Conservation (phyloP, 2,888 invertebrate species). For the Cancer borealis region DNA sequence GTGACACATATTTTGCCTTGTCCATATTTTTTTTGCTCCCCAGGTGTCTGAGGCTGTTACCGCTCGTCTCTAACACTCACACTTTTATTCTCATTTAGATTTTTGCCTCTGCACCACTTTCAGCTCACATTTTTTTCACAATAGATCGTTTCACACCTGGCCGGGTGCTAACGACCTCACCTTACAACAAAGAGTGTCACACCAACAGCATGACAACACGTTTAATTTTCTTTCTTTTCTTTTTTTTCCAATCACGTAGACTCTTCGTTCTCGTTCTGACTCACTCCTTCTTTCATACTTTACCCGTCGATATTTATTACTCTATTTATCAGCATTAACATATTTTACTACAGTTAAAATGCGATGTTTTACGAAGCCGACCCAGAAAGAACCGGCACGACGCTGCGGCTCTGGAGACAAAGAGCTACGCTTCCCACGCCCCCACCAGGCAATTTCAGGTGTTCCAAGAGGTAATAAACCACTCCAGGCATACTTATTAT, state of each 20-base stretch:
- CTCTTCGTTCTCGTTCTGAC: neutral
- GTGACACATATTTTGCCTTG: neutral
- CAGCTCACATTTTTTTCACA: neutral
- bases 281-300: neutral
- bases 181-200: slow-evolving; percentile 5
- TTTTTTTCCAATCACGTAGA: neutral
- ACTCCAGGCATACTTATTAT: neutral
- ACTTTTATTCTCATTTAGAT: neutral
- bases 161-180: slow-evolving; percentile 28
- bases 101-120: neutral
- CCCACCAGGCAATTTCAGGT: slow-evolving; percentile 7
- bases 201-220: neutral
- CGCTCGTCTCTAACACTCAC: slow-evolving; percentile 5
- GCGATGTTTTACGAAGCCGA: neutral
- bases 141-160: slow-evolving; percentile 43
- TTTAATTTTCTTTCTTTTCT: neutral
- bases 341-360: neutral
- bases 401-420: slow-evolving; percentile 9
- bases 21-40: neutral
- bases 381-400: neutral
- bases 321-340: neutral
- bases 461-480: slow-evolving; percentile 33
- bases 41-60: neutral
- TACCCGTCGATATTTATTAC: neutral
- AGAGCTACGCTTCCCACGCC: slow-evolving; percentile 16